Evolutionary conservation across 2,888 invertebrate species (phyloP).

Genomic region (Lordiphosa fenestrarum): DNA sequence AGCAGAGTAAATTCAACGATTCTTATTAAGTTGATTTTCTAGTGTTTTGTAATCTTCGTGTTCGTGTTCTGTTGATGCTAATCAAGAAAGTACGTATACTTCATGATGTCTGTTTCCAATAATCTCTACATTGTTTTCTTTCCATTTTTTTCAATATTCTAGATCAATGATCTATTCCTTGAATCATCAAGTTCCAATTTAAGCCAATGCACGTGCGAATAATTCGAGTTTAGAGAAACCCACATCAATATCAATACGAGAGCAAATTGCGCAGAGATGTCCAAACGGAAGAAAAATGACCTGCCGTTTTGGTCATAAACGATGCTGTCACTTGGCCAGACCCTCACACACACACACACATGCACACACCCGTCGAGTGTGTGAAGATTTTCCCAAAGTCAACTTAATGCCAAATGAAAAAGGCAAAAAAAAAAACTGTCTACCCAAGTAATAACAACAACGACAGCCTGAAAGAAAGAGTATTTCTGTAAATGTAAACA

Average conservation of each 20-base stretch:
- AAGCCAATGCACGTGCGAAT: conserved; percentile 70
- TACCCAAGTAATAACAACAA: conserved; percentile 48
- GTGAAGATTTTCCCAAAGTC: conserved; percentile 65
- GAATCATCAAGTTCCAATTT: conserved; percentile 44
- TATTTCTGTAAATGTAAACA: conserved; percentile 66
- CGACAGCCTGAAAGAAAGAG: conserved; percentile 49
- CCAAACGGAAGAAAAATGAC: conserved; percentile 58
- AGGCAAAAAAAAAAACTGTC: conserved; percentile 12
- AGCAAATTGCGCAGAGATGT: conserved; percentile 33
- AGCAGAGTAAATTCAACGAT: too few species aligned
- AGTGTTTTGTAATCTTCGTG: too few species aligned
- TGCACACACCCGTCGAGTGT: conserved; percentile 47
- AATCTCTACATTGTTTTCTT: neutral
- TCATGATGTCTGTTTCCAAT: too few species aligned
- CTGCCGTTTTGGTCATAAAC: conserved; percentile 60
- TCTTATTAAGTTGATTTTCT: too few species aligned
- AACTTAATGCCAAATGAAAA: conserved; percentile 41
- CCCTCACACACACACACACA: conserved; percentile 16
- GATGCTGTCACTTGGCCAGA: conserved; percentile 66
- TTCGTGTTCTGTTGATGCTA: too few species aligned
- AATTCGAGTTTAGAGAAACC: conserved; percentile 40
- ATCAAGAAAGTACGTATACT: too few species aligned
- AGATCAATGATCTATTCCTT: too few species aligned
- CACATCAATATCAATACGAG: conserved; percentile 27
- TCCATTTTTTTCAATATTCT: conserved; percentile 24